phyloP scores from a whole-genome alignment of 2,797 vertebrate species.

The Sebastiscus albofasciatus region DNA sequence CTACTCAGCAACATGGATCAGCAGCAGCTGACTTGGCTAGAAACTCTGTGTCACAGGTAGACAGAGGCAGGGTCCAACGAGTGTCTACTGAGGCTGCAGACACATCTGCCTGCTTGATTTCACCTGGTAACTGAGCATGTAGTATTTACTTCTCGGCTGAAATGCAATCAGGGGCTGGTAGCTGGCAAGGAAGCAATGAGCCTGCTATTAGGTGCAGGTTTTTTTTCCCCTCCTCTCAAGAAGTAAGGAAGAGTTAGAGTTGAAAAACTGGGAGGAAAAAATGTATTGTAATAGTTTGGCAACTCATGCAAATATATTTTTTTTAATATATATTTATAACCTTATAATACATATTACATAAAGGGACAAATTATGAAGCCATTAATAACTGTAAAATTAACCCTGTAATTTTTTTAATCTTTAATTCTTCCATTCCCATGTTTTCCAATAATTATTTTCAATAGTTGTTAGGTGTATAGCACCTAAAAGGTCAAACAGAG shows the following conservation, averaged over 20 bases:
- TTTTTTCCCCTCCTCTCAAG: not conserved
- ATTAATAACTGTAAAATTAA: not conserved
- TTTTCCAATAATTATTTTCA: not conserved
- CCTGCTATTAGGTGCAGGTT: conserved; percentile 63
- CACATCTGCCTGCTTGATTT: conserved; percentile 84
- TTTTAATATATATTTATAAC: not conserved
- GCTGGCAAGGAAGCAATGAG: conserved; percentile 77
- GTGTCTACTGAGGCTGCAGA: conserved; percentile 82
- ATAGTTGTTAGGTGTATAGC: not conserved
- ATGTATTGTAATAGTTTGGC: conserved; percentile 11
- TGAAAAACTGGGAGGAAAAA: conserved; percentile 9
- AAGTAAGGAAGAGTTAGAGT: conserved; percentile 39
- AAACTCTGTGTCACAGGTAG: conserved; percentile 70
- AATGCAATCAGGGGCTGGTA: conserved; percentile 82
- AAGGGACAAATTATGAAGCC: not conserved
- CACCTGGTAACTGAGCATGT: conserved; percentile 86
- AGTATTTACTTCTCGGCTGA: conserved; percentile 84
- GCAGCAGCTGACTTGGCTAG: conserved; percentile 73
- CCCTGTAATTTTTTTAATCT: not conserved
- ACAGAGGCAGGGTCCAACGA: conserved; percentile 75
- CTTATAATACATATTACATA: not conserved
- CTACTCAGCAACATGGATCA: conserved; percentile 59
- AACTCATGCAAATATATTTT: not conserved
- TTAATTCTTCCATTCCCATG: not conserved
- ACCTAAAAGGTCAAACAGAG: not conserved